These are phyloP conservation scores for Pelodytes ibericus DNA, from an alignment of 2,797 vertebrate species.

Conservation along the genomic window DNA sequence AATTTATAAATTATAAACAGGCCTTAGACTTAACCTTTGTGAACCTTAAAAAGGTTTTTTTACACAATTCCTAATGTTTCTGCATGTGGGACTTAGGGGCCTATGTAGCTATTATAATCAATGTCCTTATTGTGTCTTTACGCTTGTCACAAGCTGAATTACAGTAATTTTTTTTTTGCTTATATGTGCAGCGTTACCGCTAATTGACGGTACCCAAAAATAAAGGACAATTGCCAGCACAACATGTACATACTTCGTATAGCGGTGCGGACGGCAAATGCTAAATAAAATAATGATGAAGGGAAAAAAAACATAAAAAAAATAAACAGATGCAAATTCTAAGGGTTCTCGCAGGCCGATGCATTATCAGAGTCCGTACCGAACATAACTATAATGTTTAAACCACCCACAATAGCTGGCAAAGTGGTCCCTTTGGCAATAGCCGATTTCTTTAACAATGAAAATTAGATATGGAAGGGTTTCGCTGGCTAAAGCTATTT, in stretches of 20 bases:
- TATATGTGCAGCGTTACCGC: constrained; percentile 61
- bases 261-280: constrained; percentile 1
- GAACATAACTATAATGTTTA: background rate
- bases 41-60: background rate
- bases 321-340: constrained; percentile 33
- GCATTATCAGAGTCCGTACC: constrained; percentile 34
- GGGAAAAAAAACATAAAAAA: background rate
- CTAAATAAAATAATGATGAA: background rate
- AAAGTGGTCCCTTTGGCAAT: constrained; percentile 4
- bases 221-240: constrained; percentile 52
- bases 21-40: constrained; percentile 35
- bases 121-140: constrained; percentile 53
- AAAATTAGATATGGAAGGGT: constrained; percentile 9
- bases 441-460: constrained; percentile 19
- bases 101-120: constrained; percentile 55
- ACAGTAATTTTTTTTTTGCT: constrained; percentile 59
- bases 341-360: constrained; percentile 7
- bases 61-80: constrained; percentile 36
- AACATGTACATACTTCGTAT: constrained; percentile 40
- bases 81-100: constrained; percentile 15
- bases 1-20: constrained; percentile 34
- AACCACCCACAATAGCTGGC: constrained; percentile 29
- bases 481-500: background rate
- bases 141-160: constrained; percentile 63
- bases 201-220: constrained; percentile 62